Conservation (phyloP, 2,888 invertebrate genomes). For the Drosophila paucipuncta region DNA sequence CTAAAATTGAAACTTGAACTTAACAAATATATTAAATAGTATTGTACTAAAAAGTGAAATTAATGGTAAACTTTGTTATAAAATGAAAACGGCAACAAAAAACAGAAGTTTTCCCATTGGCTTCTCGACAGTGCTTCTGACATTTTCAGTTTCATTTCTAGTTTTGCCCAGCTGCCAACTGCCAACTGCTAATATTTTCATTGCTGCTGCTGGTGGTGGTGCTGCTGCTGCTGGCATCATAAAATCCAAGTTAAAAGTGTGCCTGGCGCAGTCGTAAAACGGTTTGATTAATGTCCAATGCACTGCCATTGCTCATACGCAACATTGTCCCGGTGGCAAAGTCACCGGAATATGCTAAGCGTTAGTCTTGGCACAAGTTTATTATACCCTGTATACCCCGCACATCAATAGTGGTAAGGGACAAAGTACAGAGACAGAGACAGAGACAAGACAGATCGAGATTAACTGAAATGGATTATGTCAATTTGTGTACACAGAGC, state of each 20-base stretch:
- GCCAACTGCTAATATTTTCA: neutral
- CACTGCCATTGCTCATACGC: conserved; percentile 61
- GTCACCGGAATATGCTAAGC: conserved; percentile 16
- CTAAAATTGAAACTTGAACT: neutral
- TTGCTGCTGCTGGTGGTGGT: neutral
- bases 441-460: neutral
- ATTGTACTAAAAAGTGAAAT: conserved; percentile 1
- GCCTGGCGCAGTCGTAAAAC: conserved; percentile 34
- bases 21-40: neutral
- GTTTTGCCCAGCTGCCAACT: conserved; percentile 21
- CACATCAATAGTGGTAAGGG: too few species aligned
- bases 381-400: neutral
- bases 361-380: neutral
- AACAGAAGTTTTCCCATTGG: conserved; percentile 1
- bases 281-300: conserved; percentile 28
- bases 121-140: neutral
- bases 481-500: neutral
- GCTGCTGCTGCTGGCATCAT: conserved; percentile 25
- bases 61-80: conserved; percentile 4
- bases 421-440: neutral
- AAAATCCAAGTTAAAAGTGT: conserved; percentile 30
- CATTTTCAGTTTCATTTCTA: conserved; percentile 31
- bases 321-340: conserved; percentile 31
- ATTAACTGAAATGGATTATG: neutral
- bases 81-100: neutral